Base-by-base conservation (phyloP, 2,797 vertebrate species). In the Euphonia xanthogaster region DNA sequence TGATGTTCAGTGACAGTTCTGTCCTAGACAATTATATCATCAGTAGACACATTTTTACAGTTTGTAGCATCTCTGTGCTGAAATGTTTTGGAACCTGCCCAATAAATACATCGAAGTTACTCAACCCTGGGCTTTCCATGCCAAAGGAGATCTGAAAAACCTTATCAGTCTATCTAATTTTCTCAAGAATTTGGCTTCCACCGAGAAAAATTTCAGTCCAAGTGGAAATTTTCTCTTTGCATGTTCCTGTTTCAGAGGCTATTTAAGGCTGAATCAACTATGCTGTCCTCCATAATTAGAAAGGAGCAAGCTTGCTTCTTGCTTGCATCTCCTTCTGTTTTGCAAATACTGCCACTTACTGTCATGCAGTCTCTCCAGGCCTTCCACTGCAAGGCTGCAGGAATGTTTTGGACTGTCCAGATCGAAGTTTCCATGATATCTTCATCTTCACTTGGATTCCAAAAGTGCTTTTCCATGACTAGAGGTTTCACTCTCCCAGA, bases 321-420 rank as follows among this genome's bases (percentile, higher is more conserved):
- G 35, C 82, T 92, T 86, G 44, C 33, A 63, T 78, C 67, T 77
- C 45, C 44, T 88, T 92, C 93, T 93, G 51, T 95, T 92, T 96
- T 85, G 71, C 80, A 82, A 87, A 96, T 89, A 82, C 86, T 94
- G 92, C 86, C 83, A 58, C 93, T 96, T 93, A 55, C 88, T 91
- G 92, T 90, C 80, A 80, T 89, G 77, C 67, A 89, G n/a, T 76
- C 57, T 76, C 60, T 73, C 80, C 90, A 68, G 17, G 54, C 54
- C 54, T 94, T 93, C 73, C 57, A 71, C 48, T 93, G 65, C 50
- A 93, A 91, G 75, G 27, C 87, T 92, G 70, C 30, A 86, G 40
- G 71, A 96, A 94, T 94, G 71, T 72, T 95, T 93, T 53, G 63
- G 40, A 39, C 67, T 18, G 23, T 53, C 51, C 2, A 3, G 51